A percentile compares a stretch with the other conserved stretches of the same genome.
These are phyloP conservation scores for Ectobius pallidus DNA, from an alignment of 2,888 invertebrate genomes.

Conservation along the genomic window DNA sequence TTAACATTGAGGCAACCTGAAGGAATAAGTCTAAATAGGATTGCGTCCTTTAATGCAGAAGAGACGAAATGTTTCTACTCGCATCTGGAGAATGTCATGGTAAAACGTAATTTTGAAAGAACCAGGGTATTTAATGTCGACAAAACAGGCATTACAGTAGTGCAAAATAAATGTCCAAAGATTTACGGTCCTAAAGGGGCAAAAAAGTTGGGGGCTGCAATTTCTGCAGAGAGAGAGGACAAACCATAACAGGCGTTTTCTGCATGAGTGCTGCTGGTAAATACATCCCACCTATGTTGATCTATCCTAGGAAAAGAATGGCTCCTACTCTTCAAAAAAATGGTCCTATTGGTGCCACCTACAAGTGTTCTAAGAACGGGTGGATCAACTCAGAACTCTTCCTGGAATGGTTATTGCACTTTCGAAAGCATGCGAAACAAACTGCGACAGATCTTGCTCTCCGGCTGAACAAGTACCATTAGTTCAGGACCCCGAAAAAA, in stretches of 20 bases:
- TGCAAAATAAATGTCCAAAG: neutral
- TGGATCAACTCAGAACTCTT: neutral
- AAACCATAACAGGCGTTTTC: neutral
- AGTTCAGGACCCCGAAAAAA: too few relatives aligned
- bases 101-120: neutral
- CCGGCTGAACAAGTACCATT: too few relatives aligned
- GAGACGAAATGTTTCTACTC: neutral
- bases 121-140: too few relatives aligned
- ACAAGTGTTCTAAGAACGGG: too few relatives aligned
- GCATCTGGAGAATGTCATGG: neutral
- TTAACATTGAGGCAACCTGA: too few relatives aligned
- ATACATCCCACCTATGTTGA: neutral
- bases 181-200: neutral
- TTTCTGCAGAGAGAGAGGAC: neutral
- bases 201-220: neutral
- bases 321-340: too few relatives aligned
- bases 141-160: neutral
- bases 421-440: neutral
- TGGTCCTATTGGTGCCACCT: too few relatives aligned
- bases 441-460: neutral
- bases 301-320: too few relatives aligned
- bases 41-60: neutral
- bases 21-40: neutral
- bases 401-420: neutral
- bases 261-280: slow-evolving; percentile 11